Evolutionary conservation across 2,888 invertebrate species (phyloP).

Genomic region (Aphrophora alni): DNA sequence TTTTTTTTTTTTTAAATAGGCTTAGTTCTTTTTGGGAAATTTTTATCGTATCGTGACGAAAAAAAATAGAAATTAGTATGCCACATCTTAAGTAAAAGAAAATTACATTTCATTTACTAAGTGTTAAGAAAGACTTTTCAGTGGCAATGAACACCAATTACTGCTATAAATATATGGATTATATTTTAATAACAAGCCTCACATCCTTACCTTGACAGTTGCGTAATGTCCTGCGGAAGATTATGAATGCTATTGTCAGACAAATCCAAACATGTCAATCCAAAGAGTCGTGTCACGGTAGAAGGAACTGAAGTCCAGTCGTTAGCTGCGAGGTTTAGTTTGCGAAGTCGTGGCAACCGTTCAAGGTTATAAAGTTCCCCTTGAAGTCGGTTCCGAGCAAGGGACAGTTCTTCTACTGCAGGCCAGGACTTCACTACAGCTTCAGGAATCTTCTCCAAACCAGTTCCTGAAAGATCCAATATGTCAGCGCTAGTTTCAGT

Average conservation of each 20-base stretch:
- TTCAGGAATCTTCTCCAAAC: conserved; percentile 69
- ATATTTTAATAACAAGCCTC: too few species aligned
- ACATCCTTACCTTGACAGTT: conserved; percentile 62
- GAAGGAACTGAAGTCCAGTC: conserved; percentile 66
- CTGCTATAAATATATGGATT: too few species aligned
- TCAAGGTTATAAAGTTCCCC: conserved; percentile 42
- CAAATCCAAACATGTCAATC: conserved; percentile 69
- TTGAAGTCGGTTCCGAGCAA: conserved; percentile 77
- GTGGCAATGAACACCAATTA: too few species aligned
- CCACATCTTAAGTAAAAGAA: too few species aligned
- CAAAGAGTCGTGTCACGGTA: conserved; percentile 65
- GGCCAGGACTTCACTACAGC: conserved; percentile 70
- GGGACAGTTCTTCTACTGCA: conserved; percentile 77
- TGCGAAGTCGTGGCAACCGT: conserved; percentile 53
- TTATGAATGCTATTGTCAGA: conserved; percentile 71
- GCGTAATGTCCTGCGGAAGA: conserved; percentile 69
- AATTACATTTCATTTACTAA: too few species aligned
- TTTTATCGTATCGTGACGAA: too few species aligned
- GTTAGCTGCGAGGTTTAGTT: conserved; percentile 61
- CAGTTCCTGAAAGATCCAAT: conserved; percentile 80
- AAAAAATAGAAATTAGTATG: too few species aligned
- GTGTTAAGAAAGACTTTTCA: too few species aligned
- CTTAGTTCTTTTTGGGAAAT: too few species aligned
- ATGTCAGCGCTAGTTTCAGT: conserved; percentile 54
- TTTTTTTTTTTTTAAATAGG: too few species aligned